Conservation (phyloP, 2,113 vertebrate genomes). For the Seriola dumerili region DNA sequence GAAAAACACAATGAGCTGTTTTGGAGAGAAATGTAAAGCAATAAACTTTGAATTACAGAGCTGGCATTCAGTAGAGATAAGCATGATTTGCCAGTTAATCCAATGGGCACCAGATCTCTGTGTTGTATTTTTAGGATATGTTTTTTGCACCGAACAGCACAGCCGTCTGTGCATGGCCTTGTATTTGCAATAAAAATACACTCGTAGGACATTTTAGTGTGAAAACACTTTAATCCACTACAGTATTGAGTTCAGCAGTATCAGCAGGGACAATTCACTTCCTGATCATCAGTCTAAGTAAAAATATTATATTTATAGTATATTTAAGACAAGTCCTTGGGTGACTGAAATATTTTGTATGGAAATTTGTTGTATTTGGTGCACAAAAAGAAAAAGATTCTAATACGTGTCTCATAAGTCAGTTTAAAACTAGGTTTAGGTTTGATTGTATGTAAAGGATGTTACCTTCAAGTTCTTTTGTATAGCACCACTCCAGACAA, state of each 20-base stretch:
- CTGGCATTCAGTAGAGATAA: slow-evolving; percentile 28
- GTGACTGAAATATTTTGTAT: background rate
- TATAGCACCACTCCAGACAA: no score
- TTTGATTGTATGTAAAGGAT: background rate
- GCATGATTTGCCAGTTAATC: slow-evolving; percentile 20
- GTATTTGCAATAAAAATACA: slow-evolving; percentile 5
- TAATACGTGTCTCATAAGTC: background rate
- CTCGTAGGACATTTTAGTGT: background rate
- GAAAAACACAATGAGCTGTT: slow-evolving; percentile 80
- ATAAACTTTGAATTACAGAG: slow-evolving; percentile 35
- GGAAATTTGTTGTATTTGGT: background rate
- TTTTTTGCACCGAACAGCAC: slow-evolving; percentile 16
- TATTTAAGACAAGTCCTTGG: background rate
- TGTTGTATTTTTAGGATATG: slow-evolving; percentile 28
- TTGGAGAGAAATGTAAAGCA: slow-evolving; percentile 82
- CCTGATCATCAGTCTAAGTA: background rate
- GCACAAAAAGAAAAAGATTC: background rate
- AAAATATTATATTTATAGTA: background rate
- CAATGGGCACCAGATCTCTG: slow-evolving; percentile 15
- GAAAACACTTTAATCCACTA: background rate
- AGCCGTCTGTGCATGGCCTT: background rate
- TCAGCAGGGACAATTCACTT: background rate
- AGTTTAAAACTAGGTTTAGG: background rate
- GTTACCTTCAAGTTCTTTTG: background rate
- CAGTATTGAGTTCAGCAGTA: background rate